phyloP scores from a whole-genome alignment of 2,113 vertebrate species.

The Plestiodon gilberti region DNA sequence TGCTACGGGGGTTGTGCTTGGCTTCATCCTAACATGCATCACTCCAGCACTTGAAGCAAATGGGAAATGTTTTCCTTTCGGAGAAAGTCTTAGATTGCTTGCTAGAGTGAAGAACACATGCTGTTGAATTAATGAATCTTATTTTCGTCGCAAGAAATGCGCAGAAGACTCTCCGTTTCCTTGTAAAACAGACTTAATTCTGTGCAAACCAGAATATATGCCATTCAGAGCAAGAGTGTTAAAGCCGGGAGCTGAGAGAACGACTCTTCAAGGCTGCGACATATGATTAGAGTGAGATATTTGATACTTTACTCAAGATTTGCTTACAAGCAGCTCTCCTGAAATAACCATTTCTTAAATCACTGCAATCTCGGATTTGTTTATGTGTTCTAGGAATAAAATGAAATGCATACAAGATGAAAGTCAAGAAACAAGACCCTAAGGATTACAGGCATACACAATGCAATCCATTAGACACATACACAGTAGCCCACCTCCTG shows the following conservation, averaged over 20 bases:
- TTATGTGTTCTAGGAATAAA: background rate
- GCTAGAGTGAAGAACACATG: slow-evolving; percentile 17
- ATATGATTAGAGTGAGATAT: background rate
- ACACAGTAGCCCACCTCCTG: too few species aligned
- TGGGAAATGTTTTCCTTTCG: slow-evolving; percentile 31
- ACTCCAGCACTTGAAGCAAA: slow-evolving; percentile 17
- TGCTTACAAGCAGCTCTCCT: background rate
- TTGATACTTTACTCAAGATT: background rate
- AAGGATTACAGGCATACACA: background rate
- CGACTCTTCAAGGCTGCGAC: background rate
- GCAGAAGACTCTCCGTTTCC: background rate
- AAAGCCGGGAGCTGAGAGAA: background rate
- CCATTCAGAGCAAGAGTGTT: background rate
- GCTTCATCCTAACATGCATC: slow-evolving; percentile 8
- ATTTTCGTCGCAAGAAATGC: background rate
- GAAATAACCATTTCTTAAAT: background rate
- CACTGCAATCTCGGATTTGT: background rate
- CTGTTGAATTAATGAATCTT: slow-evolving; percentile 8
- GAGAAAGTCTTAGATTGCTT: background rate
- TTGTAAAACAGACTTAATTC: background rate
- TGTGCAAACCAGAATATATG: background rate
- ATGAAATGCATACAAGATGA: background rate
- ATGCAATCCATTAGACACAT: background rate
- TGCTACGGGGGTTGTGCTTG: slow-evolving; percentile 21
- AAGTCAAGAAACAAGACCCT: background rate